Evolutionary conservation across 2,888 invertebrate genomes (phyloP).

Genomic region (Ornithoptera priamus): DNA sequence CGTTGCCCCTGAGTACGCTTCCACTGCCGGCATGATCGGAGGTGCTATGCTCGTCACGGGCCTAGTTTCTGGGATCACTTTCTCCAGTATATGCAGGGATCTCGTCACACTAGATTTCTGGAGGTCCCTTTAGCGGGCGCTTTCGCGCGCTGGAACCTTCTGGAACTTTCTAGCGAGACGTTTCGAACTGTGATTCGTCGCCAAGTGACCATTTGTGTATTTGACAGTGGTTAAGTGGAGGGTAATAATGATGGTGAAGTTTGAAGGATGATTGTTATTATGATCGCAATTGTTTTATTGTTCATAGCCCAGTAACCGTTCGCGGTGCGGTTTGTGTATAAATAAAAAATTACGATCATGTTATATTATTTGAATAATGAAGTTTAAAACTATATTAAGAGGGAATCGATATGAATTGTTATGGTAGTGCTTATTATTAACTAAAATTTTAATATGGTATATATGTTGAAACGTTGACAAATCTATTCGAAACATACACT

Average conservation of each 20-base stretch:
- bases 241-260: not conserved
- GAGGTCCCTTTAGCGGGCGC: slow-evolving; percentile 56
- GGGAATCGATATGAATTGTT: slow-evolving; percentile 13
- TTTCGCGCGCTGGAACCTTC: slow-evolving; percentile 44
- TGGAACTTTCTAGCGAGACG: slow-evolving; percentile 49
- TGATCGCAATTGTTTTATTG: not conserved
- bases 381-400: not conserved
- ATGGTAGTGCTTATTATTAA: slow-evolving; percentile 4
- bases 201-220: slow-evolving; percentile 3
- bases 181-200: slow-evolving; percentile 35
- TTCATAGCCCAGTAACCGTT: not conserved
- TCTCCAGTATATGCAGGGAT: slow-evolving; percentile 85
- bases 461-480: not conserved
- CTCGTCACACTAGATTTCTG: slow-evolving; percentile 66
- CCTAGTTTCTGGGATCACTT: slow-evolving; percentile 89
- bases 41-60: slow-evolving; percentile 95
- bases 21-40: slow-evolving; percentile 97
- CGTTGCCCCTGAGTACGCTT: slow-evolving; percentile 89
- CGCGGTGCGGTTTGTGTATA: not conserved
- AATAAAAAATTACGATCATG: not conserved
- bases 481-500: not conserved
- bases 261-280: not conserved
- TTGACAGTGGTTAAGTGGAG: not conserved
- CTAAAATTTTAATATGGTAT: not conserved
- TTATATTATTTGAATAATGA: not conserved